phyloP scores from a whole-genome alignment of 2,113 vertebrate species.

The Eudyptes chrysolophus region DNA sequence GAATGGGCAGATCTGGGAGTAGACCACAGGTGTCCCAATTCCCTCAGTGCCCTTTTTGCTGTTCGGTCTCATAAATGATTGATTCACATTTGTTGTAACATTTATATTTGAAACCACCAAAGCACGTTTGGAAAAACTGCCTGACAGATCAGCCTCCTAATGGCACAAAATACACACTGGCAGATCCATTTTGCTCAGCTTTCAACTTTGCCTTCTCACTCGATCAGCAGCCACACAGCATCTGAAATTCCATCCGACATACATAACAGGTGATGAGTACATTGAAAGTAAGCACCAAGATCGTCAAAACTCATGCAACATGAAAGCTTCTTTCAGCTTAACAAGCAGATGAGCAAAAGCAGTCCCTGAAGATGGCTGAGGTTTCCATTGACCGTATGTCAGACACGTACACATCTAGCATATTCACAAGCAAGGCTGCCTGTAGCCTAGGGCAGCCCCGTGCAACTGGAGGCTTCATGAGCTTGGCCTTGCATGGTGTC shows the following conservation, averaged over 20 bases:
- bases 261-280: fast-evolving
- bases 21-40: background rate
- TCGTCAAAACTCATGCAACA: background rate
- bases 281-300: background rate
- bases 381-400: fast-evolving
- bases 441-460: background rate
- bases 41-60: background rate
- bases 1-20: background rate
- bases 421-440: background rate
- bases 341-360: background rate
- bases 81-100: background rate
- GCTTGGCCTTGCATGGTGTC: background rate
- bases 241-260: background rate
- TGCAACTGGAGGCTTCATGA: fast-evolving
- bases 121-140: background rate
- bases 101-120: background rate
- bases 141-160: background rate
- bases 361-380: background rate
- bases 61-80: background rate
- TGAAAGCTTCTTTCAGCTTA: background rate
- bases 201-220: background rate
- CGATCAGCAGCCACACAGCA: fast-evolving
- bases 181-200: background rate
- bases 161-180: background rate
- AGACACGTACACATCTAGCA: fast-evolving